These are phyloP conservation scores for Apotomis capreana DNA, from an alignment of 2,888 invertebrate species.

Conservation along the genomic window DNA sequence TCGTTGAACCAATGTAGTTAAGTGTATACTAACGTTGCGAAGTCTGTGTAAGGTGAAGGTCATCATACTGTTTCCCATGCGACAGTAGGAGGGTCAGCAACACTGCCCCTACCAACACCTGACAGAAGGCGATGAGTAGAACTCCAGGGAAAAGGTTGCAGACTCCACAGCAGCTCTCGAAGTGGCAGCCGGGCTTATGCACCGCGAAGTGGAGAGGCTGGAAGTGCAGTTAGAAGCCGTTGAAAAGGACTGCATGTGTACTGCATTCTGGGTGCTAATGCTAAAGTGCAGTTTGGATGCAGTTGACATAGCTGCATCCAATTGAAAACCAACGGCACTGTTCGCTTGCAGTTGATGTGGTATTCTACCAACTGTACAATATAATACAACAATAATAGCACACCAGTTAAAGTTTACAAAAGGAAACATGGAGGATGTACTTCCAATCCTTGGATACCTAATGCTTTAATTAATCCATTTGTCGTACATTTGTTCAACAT, in stretches of 20 bases:
- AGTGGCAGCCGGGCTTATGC: conserved; percentile 71
- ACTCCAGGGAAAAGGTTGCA: conserved; percentile 79
- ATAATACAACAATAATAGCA: too few species aligned
- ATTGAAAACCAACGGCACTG: too few species aligned
- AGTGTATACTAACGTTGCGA: conserved; percentile 60
- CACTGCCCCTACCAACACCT: conserved; percentile 69
- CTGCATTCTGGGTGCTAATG: neutral
- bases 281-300: too few species aligned
- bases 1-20: neutral
- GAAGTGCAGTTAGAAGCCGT: neutral
- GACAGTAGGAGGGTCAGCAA: conserved; percentile 69
- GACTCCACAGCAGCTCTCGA: conserved; percentile 77
- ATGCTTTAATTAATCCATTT: too few species aligned
- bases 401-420: too few species aligned
- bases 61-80: conserved; percentile 69
- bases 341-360: too few species aligned
- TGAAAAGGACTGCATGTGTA: neutral
- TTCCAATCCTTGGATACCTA: too few species aligned
- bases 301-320: too few species aligned
- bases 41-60: conserved; percentile 64
- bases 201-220: conserved; percentile 74
- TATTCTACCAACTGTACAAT: too few species aligned
- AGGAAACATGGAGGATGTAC: too few species aligned
- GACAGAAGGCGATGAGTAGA: conserved; percentile 70
- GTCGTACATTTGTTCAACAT: too few species aligned